Base-by-base conservation (phyloP, 1,140 invertebrate species). In the Drosophila kikkawai region DNA sequence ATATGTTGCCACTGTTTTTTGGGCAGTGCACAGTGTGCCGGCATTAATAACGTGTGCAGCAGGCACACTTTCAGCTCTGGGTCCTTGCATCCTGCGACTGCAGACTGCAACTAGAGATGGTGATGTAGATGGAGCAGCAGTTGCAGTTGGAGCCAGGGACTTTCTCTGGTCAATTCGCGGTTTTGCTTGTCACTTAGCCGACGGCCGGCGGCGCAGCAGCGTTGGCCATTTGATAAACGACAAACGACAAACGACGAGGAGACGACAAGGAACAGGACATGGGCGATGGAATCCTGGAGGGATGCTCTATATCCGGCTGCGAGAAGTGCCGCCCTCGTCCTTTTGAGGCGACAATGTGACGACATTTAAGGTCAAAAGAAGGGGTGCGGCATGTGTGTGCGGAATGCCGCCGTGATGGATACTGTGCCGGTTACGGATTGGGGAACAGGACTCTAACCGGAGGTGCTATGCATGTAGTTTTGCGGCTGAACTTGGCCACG, bases 111-210 rank as follows among this genome's bases (percentile, higher is more conserved):
- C 58, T 60, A 41, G 13, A 74, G 60, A 48, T 48, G 47, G n/a
- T 1, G 45, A 22, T 47, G 19, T 3, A 47, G 45, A 47, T 47
- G 45, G 45, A 39, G 69, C 48, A 60, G 80, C 61, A 76, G 80
- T 55, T 78, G 82, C 45, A 73, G 67, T 47, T 48, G 60, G 59
- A 70, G 67, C 67, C 67, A 44, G 67, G 67, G 83, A 86, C 83
- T 86, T 86, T 87, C 83, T 91, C 82, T 91, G 88, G 88, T 91
- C 88, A 91, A 91, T 91, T 91, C 88, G 88, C 90, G 88, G 88
- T 91, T 91, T 91, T 91, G 88, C 84, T 88, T 87, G 84, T 87
- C 90, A 88, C 84, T 90, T 90, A 90, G 85, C 81, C 84, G 84
- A 87, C 87, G 82, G 70, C 82, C 83, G 61, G 61, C 84, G 61